Evolutionary conservation across 2,797 vertebrate genomes (phyloP), one percentile per base, ranked within the genome.

Genomic region (Acanthornis magna): DNA sequence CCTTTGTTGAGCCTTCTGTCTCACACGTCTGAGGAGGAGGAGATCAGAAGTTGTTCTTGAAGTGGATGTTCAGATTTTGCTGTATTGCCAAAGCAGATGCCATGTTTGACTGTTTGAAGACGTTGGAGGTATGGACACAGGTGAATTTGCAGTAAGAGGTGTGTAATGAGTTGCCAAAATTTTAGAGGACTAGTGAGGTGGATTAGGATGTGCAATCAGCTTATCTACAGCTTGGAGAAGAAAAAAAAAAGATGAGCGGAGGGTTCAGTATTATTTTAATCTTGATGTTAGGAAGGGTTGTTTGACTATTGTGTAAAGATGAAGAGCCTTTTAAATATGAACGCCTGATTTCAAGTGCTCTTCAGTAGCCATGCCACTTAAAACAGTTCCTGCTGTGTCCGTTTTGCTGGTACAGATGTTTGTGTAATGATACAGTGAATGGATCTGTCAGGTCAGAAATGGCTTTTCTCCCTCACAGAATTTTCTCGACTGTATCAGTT

Each of bases 331-430:
- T 91, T 91, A 93, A 93, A 85, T 79, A 88, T 0, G 17, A 85
- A 88, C 80, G 93, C 60, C 47, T 95, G 93, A 88, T 93, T 96
- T 96, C 76, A 66, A 95, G 96, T 76, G 88, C 77, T 43, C 91
- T 95, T 91, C 80, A 91, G 61, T 94, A 88, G 90, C 88, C 83
- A 4, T 2, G 13, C 70, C 70, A 66, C 91, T 96, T 85, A 20
- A 29, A 55, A 58, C 74, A 70, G 63, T 60, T 86, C 94, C 88
- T 87, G 90, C 93, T 93, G 95, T 72, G 95, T 82, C 83, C 19
- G 0, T 95, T 95, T 76, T 84, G 47, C 76, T 85, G 77, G 85
- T 81, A 9, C 85, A 84, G 79, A 81, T 95, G 89, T 94, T 90
- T 91, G 93, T 78, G 82, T 78, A 76, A 50, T 5, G 55, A 94